A percentile compares a stretch with the other conserved stretches of the same genome.
Conservation (phyloP, 2,888 invertebrate genomes). For the Thysanoteuthis rhombus region DNA sequence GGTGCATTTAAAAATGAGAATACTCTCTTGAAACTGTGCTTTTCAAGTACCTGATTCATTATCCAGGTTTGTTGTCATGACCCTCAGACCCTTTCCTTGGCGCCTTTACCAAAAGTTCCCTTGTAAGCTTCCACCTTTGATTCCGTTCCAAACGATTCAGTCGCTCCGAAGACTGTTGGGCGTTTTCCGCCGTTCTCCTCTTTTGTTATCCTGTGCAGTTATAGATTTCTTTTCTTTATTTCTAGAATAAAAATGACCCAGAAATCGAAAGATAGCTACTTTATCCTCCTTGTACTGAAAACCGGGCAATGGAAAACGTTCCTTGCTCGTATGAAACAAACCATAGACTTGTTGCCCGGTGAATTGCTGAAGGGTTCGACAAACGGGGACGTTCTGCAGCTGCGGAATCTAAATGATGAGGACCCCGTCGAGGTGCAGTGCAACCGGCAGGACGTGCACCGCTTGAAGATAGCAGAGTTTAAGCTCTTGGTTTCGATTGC, state of each 20-base stretch:
- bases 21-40: too few species aligned
- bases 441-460: slow-evolving; percentile 44
- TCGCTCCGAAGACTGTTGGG: too few species aligned
- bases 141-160: too few species aligned
- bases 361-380: slow-evolving; percentile 44
- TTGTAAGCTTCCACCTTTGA: too few species aligned
- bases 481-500: slow-evolving; percentile 53
- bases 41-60: too few species aligned
- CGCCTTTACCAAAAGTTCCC: too few species aligned
- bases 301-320: slow-evolving; percentile 53
- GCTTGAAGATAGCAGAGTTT: slow-evolving; percentile 37
- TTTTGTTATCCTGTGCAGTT: too few species aligned
- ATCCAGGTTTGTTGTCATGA: too few species aligned
- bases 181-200: too few species aligned
- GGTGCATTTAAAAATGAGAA: too few species aligned
- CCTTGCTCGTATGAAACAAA: slow-evolving; percentile 40
- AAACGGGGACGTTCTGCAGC: slow-evolving; percentile 35
- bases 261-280: slow-evolving; percentile 32
- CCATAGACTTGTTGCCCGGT: slow-evolving; percentile 55
- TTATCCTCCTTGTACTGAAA: slow-evolving; percentile 49
- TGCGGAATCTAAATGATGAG: slow-evolving; percentile 32
- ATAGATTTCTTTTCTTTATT: not conserved
- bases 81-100: too few species aligned
- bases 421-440: slow-evolving; percentile 34
- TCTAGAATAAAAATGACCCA: not conserved